phyloP scores from a whole-genome alignment of 2,797 vertebrate species.

The Hippocampus kuda region DNA sequence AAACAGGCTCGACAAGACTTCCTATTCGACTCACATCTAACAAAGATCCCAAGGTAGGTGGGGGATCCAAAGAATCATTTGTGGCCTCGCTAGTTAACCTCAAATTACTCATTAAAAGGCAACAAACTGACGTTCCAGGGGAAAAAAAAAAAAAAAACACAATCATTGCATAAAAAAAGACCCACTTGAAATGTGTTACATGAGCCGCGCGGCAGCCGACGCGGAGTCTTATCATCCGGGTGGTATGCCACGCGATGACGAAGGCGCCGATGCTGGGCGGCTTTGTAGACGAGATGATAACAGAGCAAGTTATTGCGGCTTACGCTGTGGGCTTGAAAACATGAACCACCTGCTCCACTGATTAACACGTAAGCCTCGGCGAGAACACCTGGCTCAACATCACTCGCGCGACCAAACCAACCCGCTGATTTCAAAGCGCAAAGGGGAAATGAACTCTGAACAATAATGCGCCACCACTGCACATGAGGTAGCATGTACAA shows the following conservation, averaged over 20 bases:
- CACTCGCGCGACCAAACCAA: slow-evolving; percentile 10
- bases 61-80: background rate
- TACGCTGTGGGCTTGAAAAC: slow-evolving; percentile 53
- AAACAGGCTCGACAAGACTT: slow-evolving; percentile 32
- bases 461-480: background rate
- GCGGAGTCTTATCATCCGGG: slow-evolving; percentile 20
- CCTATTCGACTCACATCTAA: slow-evolving; percentile 1
- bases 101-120: background rate
- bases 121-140: background rate
- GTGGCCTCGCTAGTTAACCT: background rate
- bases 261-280: slow-evolving; percentile 28
- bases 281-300: slow-evolving; percentile 38
- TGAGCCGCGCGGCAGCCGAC: slow-evolving; percentile 7
- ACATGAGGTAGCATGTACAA: background rate
- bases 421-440: background rate
- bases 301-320: slow-evolving; percentile 56
- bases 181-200: slow-evolving; percentile 15
- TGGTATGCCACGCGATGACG: slow-evolving; percentile 13
- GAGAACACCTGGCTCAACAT: slow-evolving; percentile 26
- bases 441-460: background rate
- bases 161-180: slow-evolving; percentile 13
- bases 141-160: background rate
- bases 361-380: slow-evolving; percentile 48
- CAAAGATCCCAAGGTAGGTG: background rate
- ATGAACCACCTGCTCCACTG: slow-evolving; percentile 59